These are phyloP conservation scores for Daubentonia madagascariensis DNA, from an alignment of 2,113 vertebrate species.

Conservation along the genomic window DNA sequence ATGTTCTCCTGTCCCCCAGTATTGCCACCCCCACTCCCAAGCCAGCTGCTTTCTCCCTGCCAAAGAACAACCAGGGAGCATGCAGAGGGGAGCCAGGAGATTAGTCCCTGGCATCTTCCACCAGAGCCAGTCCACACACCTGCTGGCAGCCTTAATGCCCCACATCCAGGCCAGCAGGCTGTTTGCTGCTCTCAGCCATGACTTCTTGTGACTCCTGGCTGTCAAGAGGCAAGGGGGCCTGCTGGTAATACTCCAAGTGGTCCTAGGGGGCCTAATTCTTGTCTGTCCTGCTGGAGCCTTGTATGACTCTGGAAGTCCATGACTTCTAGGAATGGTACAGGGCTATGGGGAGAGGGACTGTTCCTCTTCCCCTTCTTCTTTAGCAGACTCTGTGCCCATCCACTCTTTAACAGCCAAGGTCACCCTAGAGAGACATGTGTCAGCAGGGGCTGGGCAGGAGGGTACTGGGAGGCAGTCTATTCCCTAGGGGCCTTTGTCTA, in stretches of 20 bases:
- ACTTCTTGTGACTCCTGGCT: background rate
- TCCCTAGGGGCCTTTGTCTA: slow-evolving; percentile 82
- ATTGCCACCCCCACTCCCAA: background rate
- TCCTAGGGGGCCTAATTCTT: background rate
- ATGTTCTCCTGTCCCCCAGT: background rate
- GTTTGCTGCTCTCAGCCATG: background rate
- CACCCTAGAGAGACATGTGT: slow-evolving; percentile 59
- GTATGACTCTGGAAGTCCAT: background rate
- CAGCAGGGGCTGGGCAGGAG: background rate
- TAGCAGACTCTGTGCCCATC: background rate
- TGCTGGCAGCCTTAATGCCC: background rate
- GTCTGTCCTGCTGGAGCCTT: background rate
- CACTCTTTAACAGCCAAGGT: slow-evolving; percentile 67
- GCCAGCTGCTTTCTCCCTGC: background rate
- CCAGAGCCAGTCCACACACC: background rate
- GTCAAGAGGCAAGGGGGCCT: background rate
- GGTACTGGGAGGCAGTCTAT: slow-evolving; percentile 49
- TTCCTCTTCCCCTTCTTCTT: background rate
- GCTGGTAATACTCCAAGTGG: background rate
- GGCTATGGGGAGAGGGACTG: background rate
- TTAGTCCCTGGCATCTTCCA: background rate
- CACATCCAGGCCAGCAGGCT: background rate
- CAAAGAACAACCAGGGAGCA: background rate
- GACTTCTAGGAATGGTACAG: background rate
- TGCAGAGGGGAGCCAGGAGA: background rate